These are phyloP conservation scores for Acronicta psi DNA, from an alignment of 2,888 invertebrate species.

Conservation along the genomic window DNA sequence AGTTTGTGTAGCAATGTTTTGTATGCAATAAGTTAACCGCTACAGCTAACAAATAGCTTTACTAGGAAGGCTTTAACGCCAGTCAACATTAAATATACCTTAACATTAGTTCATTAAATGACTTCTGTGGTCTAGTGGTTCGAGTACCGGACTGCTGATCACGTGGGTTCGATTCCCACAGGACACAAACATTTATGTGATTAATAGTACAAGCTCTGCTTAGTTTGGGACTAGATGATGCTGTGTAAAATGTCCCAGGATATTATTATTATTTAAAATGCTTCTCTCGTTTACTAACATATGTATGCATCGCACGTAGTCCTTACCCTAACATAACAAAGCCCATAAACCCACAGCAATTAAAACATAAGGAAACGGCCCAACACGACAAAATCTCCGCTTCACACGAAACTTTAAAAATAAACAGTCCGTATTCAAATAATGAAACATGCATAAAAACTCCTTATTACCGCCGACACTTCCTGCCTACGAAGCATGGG, in stretches of 20 bases:
- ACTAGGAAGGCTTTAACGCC: too few relatives aligned
- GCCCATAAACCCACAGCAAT: slow-evolving; percentile 43
- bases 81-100: background rate
- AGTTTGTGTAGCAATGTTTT: too few relatives aligned
- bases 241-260: too few relatives aligned
- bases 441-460: slow-evolving; percentile 83
- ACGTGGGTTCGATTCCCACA: too few relatives aligned
- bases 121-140: too few relatives aligned
- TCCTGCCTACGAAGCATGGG: slow-evolving; percentile 71
- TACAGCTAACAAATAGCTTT: too few relatives aligned
- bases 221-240: too few relatives aligned
- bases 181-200: too few relatives aligned
- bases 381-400: slow-evolving; percentile 53
- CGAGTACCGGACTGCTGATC: too few relatives aligned
- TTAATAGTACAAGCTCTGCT: too few relatives aligned
- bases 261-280: slow-evolving; percentile 10
- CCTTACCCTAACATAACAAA: slow-evolving; percentile 28
- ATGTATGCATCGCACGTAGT: slow-evolving; percentile 15
- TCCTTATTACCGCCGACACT: slow-evolving; percentile 75
- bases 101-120: background rate
- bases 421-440: slow-evolving; percentile 75
- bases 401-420: slow-evolving; percentile 71
- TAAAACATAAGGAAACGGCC: slow-evolving; percentile 41
- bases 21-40: too few relatives aligned
- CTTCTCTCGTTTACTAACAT: background rate